These are phyloP conservation scores for Quadroppia sp. DNA, from an alignment of 2,888 invertebrate genomes.

Conservation along the genomic window DNA sequence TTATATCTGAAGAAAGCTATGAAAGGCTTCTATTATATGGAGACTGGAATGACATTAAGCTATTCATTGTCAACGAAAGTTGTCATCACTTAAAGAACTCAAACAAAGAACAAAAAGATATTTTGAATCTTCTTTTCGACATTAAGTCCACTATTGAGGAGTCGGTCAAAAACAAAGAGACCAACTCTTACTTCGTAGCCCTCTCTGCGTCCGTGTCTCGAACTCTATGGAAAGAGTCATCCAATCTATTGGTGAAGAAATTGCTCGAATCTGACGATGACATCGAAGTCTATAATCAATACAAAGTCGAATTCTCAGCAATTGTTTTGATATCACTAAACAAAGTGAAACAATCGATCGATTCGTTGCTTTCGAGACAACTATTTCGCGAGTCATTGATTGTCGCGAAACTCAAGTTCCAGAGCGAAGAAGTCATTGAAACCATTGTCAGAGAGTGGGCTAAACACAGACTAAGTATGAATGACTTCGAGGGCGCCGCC, in stretches of 20 bases:
- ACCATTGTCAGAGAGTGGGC: constrained; percentile 19
- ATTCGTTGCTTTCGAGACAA: constrained; percentile 1
- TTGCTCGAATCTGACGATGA: not conserved
- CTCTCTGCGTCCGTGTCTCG: constrained; percentile 6
- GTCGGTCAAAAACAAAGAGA: constrained; percentile 26
- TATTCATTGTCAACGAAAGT: not conserved
- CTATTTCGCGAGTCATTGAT: constrained; percentile 39
- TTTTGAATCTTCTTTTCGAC: constrained; percentile 26
- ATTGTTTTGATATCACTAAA: constrained; percentile 1
- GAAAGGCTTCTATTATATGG: constrained; percentile 14
- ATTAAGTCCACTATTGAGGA: constrained; percentile 19
- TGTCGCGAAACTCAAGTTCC: not conserved
- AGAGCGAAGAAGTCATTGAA: not conserved
- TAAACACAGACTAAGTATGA: not conserved
- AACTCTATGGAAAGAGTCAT: constrained; percentile 21
- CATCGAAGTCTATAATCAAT: not conserved
- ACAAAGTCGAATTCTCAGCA: constrained; percentile 34
- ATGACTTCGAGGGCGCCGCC: constrained; percentile 37
- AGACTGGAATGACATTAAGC: not conserved
- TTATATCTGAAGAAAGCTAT: not conserved
- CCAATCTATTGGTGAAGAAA: not conserved
- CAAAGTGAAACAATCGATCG: constrained; percentile 18
- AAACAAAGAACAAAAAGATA: constrained; percentile 24
- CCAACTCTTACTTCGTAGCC: constrained; percentile 17
- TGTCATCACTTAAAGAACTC: not conserved